A percentile compares a stretch with the other conserved stretches of the same genome.
Evolutionary conservation across 2,113 vertebrate genomes (phyloP).

Genomic region (Podilymbus podiceps): DNA sequence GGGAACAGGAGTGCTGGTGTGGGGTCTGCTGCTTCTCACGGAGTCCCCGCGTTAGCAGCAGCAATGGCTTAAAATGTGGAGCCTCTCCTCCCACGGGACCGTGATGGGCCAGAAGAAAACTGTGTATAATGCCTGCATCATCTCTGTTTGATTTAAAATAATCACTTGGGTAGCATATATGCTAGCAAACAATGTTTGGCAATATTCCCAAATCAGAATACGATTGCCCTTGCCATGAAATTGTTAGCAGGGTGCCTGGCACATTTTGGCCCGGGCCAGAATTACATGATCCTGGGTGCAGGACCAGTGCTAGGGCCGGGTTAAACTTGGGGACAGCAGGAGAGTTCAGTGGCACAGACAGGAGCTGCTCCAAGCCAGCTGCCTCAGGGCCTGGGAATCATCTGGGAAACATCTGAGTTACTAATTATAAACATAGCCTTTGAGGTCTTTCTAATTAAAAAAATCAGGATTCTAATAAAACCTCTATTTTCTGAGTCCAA

Average conservation of each 20-base stretch:
- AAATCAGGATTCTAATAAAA: not conserved
- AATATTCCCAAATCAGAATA: not conserved
- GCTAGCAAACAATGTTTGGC: not conserved
- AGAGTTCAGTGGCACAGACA: not conserved
- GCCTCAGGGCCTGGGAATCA: not conserved
- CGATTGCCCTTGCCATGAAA: not conserved
- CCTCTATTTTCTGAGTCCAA: not conserved
- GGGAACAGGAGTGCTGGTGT: not conserved
- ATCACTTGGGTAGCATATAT: not conserved
- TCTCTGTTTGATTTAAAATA: not conserved
- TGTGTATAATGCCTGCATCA: not conserved
- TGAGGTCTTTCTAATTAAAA: not conserved
- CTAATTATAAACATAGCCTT: not conserved
- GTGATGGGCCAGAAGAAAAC: not conserved
- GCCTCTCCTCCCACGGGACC: not conserved
- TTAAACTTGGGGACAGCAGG: not conserved
- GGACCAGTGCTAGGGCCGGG: not conserved
- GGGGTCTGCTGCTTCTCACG: not conserved
- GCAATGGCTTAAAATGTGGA: not conserved
- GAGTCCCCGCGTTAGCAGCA: not conserved
- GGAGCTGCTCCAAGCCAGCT: not conserved
- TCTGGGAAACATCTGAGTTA: not conserved
- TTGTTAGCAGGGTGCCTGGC: not conserved
- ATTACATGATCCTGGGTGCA: not conserved
- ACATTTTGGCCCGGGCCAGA: not conserved